A percentile compares a stretch with the other conserved stretches of the same genome.
These are phyloP conservation scores for Scaptomyza cyrtandrae DNA, from an alignment of 2,888 invertebrate genomes.

Conservation along the genomic window DNA sequence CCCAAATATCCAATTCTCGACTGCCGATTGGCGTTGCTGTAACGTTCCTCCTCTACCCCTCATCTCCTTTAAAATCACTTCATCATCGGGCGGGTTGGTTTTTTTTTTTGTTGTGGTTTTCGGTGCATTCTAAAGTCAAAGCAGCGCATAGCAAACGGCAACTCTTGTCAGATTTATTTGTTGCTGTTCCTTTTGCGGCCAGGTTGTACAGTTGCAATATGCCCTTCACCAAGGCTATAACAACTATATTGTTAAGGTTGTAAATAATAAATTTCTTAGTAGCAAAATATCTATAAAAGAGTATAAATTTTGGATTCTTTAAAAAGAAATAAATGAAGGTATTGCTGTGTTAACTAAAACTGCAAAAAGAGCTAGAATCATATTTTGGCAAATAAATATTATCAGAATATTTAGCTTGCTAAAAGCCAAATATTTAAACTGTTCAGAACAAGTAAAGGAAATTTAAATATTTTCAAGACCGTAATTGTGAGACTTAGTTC, in stretches of 20 bases:
- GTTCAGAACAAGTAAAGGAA: too few relatives aligned
- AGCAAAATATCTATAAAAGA: background rate
- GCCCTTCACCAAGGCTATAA: background rate
- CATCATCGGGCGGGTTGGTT: constrained; percentile 57
- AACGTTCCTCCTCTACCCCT: constrained; percentile 4
- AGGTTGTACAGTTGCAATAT: constrained; percentile 35
- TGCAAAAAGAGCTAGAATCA: too few relatives aligned
- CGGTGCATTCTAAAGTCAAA: constrained; percentile 70
- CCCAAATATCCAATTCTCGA: constrained; percentile 36
- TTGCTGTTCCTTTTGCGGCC: constrained; percentile 41
- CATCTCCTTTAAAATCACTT: constrained; percentile 60
- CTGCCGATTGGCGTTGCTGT: constrained; percentile 41
- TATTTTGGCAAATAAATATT: too few relatives aligned
- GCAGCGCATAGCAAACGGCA: constrained; percentile 54
- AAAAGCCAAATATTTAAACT: too few relatives aligned
- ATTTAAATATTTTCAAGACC: too few relatives aligned
- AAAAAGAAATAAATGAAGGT: too few relatives aligned
- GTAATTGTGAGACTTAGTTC: too few relatives aligned
- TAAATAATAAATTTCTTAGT: background rate
- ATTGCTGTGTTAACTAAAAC: too few relatives aligned
- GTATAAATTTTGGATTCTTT: background rate
- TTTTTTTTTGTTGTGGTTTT: background rate
- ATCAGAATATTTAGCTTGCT: too few relatives aligned
- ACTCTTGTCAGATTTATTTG: constrained; percentile 77
- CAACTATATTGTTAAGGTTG: background rate